Conservation (phyloP, 1,140 invertebrate genomes). For the Maniola jurtina region DNA sequence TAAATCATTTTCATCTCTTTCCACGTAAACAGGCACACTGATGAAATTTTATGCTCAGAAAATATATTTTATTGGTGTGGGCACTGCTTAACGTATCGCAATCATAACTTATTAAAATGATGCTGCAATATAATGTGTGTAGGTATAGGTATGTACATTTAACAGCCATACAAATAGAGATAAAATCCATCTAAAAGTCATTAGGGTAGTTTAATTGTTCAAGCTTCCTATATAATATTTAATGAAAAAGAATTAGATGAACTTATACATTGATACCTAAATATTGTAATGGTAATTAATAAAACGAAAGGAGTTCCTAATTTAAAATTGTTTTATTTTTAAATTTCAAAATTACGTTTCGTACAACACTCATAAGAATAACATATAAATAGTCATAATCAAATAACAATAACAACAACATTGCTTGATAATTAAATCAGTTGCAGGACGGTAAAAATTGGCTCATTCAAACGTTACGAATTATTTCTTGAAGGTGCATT, state of each 20-base stretch:
- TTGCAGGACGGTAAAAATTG: conserved; percentile 22
- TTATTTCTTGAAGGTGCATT: conserved; percentile 42
- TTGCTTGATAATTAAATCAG: conserved; percentile 5
- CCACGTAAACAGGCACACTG: no score
- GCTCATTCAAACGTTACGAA: conserved; percentile 5
- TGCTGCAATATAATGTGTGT: no score
- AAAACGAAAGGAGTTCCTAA: background rate
- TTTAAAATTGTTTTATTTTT: conserved; percentile 5
- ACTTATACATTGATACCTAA: background rate
- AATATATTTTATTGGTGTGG: no score
- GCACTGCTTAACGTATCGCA: no score
- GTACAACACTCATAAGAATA: background rate
- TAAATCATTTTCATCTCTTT: no score
- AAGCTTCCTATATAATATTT: no score
- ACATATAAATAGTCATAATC: background rate
- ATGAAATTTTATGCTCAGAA: no score
- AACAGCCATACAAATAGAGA: no score
- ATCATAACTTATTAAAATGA: no score
- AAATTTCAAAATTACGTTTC: conserved; percentile 3
- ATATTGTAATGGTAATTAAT: background rate
- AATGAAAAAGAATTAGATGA: background rate
- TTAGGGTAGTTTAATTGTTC: no score
- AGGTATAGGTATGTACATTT: no score
- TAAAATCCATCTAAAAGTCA: no score
- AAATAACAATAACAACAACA: conserved; percentile 17